Evolutionary conservation across 2,888 invertebrate species (phyloP).

Genomic region (Cerastis leucographa): DNA sequence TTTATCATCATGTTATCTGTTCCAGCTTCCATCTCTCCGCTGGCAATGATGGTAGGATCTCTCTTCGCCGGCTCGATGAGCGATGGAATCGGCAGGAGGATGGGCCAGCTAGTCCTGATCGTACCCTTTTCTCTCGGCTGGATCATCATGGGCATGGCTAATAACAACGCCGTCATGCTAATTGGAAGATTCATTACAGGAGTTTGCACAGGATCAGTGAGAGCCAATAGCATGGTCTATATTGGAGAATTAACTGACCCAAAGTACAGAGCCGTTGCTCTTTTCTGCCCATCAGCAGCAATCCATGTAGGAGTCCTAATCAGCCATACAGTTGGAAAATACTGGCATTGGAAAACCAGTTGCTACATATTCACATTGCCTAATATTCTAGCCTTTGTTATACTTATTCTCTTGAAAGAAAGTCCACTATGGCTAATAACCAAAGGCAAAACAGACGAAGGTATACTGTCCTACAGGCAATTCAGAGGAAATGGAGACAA

Average conservation of each 20-base stretch:
- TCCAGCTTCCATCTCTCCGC: conserved; percentile 53
- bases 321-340: conserved; percentile 73
- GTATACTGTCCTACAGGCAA: conserved; percentile 70
- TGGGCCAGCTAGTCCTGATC: conserved; percentile 71
- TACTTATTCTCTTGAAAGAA: conserved; percentile 74
- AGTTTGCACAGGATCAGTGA: conserved; percentile 72
- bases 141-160: conserved; percentile 72
- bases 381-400: conserved; percentile 66
- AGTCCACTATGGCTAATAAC: conserved; percentile 80
- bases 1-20: conserved; percentile 5
- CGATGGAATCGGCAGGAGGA: conserved; percentile 75
- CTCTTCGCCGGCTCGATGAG: conserved; percentile 74
- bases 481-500: conserved; percentile 74
- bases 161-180: conserved; percentile 68
- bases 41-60: conserved; percentile 75
- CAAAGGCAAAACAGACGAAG: conserved; percentile 74
- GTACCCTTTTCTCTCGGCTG: conserved; percentile 74
- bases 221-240: conserved; percentile 75
- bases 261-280: conserved; percentile 72
- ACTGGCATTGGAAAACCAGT: conserved; percentile 72
- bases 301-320: conserved; percentile 71
- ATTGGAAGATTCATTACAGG: conserved; percentile 76
- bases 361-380: conserved; percentile 72
- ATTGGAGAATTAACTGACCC: conserved; percentile 78
- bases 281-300: conserved; percentile 71